A percentile compares a stretch with the other conserved stretches of the same genome.
phyloP scores from a whole-genome alignment of 2,797 vertebrate species.

The Philypnodon macrostomus region DNA sequence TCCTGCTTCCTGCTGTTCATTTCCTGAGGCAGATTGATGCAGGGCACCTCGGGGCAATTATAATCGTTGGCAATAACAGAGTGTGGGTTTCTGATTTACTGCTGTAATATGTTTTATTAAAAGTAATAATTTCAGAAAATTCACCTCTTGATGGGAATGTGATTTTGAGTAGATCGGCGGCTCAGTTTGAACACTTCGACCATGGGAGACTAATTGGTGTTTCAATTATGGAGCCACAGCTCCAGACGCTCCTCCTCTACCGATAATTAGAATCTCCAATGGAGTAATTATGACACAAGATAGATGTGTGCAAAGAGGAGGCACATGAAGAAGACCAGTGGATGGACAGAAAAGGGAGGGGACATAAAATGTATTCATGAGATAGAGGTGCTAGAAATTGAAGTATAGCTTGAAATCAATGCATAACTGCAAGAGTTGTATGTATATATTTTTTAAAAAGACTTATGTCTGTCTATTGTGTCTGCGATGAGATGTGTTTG shows the following conservation, averaged over 20 bases:
- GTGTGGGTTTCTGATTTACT: constrained; percentile 27
- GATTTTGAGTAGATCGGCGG: constrained; percentile 25
- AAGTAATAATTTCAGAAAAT: constrained; percentile 50
- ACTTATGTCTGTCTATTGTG: no score
- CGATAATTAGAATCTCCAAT: constrained; percentile 58
- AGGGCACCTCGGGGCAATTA: constrained; percentile 44
- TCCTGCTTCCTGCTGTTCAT: constrained; percentile 44
- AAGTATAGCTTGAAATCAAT: no score
- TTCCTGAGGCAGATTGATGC: constrained; percentile 43
- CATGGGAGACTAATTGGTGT: constrained; percentile 49
- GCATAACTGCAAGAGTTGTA: no score
- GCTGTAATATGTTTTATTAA: constrained; percentile 28
- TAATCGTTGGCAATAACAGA: no score
- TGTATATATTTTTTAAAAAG: no score
- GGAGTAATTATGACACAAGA: constrained; percentile 50
- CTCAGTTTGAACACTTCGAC: constrained; percentile 24
- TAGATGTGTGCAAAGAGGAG: constrained; percentile 8
- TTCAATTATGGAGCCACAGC: constrained; percentile 56
- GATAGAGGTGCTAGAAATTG: no score
- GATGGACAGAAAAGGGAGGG: constrained; percentile 11
- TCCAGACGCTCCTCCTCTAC: constrained; percentile 41
- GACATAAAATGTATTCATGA: no score
- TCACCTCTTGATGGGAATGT: constrained; percentile 44
- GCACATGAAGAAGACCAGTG: constrained; percentile 19
- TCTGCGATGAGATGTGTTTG: no score